Conservation (phyloP, 2,888 invertebrate species). For the Laothoe populi region DNA sequence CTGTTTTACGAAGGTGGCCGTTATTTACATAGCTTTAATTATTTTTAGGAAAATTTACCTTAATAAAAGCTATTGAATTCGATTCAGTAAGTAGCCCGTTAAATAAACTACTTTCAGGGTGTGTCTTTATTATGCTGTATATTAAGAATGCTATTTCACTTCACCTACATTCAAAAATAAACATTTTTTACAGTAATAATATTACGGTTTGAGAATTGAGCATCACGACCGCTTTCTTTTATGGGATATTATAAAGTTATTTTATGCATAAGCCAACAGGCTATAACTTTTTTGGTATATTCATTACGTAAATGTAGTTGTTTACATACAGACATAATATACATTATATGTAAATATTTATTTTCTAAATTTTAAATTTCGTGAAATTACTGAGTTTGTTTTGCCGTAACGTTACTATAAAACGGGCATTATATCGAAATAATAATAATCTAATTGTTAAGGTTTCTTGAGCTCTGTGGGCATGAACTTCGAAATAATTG, state of each 20-base stretch:
- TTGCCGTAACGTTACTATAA: background rate
- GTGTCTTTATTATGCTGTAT: background rate
- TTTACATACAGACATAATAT: background rate
- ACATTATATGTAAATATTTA: background rate
- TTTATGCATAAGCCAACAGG: background rate
- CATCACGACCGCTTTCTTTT: slow-evolving; percentile 12
- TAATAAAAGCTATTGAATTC: too few species aligned
- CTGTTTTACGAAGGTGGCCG: too few species aligned
- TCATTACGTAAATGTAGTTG: background rate
- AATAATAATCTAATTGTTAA: background rate
- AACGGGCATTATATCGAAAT: background rate
- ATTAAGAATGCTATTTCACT: slow-evolving; percentile 5
- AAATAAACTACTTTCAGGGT: too few species aligned
- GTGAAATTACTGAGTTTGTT: background rate
- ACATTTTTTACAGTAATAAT: slow-evolving; percentile 17
- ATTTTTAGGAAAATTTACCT: too few species aligned
- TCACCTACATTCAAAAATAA: slow-evolving; percentile 17
- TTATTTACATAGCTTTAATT: too few species aligned
- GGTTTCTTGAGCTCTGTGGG: slow-evolving; percentile 5
- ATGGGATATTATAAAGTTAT: slow-evolving; percentile 1
- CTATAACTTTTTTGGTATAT: background rate
- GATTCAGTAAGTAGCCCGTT: too few species aligned
- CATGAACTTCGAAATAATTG: slow-evolving; percentile 36
- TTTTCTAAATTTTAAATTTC: background rate
- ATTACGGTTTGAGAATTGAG: background rate